A percentile compares a stretch with the other conserved stretches of the same genome.
These are phyloP conservation scores for Tethea ocularis DNA, from an alignment of 2,888 invertebrate genomes.

Conservation along the genomic window DNA sequence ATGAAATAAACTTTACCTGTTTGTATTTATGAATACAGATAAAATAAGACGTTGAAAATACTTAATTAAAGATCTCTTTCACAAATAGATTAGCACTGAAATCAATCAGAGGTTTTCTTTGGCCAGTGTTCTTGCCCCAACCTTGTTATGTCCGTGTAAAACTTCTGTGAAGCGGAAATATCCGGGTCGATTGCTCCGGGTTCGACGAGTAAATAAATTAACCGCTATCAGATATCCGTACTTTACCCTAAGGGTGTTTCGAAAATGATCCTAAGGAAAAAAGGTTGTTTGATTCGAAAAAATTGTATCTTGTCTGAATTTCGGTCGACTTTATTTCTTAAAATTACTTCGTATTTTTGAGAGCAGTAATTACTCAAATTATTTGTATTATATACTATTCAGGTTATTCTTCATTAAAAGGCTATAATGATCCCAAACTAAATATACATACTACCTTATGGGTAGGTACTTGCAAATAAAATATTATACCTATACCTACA, in stretches of 20 bases:
- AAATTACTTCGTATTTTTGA: no score
- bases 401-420: no score
- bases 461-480: no score
- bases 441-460: no score
- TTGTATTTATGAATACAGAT: no score
- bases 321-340: not conserved
- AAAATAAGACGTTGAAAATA: no score
- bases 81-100: not conserved
- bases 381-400: no score
- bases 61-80: not conserved
- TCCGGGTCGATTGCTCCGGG: slow-evolving; percentile 67
- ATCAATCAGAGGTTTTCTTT: not conserved
- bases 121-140: slow-evolving; percentile 14
- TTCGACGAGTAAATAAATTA: slow-evolving; percentile 74
- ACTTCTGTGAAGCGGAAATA: slow-evolving; percentile 45
- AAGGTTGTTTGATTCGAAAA: not conserved
- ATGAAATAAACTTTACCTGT: no score
- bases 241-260: slow-evolving; percentile 34
- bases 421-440: no score
- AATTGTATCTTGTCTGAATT: not conserved
- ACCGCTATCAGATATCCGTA: slow-evolving; percentile 70
- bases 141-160: slow-evolving; percentile 37
- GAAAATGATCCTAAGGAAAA: not conserved
- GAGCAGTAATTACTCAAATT: no score
- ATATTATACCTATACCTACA: no score